Evolutionary conservation across 2,113 vertebrate genomes (phyloP).

Genomic region (Heloderma charlesbogerti): DNA sequence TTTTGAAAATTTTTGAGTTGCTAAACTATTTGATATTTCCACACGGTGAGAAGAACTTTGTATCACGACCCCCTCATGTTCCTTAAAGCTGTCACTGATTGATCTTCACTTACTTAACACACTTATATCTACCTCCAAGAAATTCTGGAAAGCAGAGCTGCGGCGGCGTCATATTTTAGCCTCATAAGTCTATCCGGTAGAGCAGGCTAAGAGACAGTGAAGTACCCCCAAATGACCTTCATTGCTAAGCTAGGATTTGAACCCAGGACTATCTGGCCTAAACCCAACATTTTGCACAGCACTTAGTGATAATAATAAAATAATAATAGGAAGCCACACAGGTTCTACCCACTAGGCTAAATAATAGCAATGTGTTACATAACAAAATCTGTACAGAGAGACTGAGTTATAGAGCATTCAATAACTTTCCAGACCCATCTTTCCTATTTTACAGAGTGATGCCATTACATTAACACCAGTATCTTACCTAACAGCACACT

Average conservation of each 20-base stretch:
- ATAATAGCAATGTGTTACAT: background rate
- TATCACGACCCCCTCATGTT: background rate
- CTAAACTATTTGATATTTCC: conserved; percentile 30
- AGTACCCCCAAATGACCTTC: background rate
- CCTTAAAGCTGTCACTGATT: background rate
- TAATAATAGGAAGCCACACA: background rate
- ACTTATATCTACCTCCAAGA: too few relatives aligned
- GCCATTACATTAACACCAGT: too few relatives aligned
- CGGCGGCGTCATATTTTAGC: background rate
- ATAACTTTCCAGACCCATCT: background rate
- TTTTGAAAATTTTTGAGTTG: background rate
- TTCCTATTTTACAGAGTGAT: background rate
- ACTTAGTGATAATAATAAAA: too few relatives aligned
- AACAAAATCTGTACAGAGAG: background rate
- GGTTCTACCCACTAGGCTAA: background rate
- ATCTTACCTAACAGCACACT: too few relatives aligned
- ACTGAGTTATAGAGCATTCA: background rate
- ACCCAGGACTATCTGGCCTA: background rate
- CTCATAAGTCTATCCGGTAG: background rate
- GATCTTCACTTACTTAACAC: background rate
- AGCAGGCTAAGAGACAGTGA: background rate
- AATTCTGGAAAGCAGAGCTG: background rate
- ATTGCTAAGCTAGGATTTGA: background rate
- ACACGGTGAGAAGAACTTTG: conserved; percentile 32
- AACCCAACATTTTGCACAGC: background rate